Evolutionary conservation across 1,140 invertebrate species (phyloP).

Genomic region (Zaprionus capensis): DNA sequence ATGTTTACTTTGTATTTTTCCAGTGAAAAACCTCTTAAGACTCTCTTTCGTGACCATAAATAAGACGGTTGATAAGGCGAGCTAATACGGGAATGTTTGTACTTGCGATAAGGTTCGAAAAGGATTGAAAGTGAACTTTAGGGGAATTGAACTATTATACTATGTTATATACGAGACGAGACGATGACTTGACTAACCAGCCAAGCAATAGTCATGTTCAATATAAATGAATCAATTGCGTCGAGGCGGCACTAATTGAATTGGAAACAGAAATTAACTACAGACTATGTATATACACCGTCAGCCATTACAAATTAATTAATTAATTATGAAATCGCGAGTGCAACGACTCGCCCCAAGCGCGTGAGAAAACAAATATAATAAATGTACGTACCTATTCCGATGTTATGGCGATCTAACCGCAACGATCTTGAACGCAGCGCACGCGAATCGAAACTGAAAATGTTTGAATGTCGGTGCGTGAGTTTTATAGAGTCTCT

Average conservation of each 20-base stretch:
- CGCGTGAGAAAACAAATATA: slow-evolving; percentile 6
- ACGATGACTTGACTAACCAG: not conserved
- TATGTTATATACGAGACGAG: not conserved
- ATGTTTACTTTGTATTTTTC: slow-evolving; percentile 1
- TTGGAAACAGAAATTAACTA: slow-evolving; percentile 13
- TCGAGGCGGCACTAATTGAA: slow-evolving; percentile 2
- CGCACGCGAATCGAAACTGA: slow-evolving; percentile 65
- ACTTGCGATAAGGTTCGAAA: slow-evolving; percentile 20
- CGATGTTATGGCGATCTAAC: slow-evolving; percentile 12
- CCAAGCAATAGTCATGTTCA: slow-evolving; percentile 4
- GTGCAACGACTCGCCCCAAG: slow-evolving; percentile 27
- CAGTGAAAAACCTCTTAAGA: not conserved
- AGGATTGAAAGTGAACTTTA: slow-evolving; percentile 14
- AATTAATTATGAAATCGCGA: slow-evolving; percentile 22
- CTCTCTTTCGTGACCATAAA: slow-evolving; percentile 14
- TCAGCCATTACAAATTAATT: slow-evolving; percentile 27
- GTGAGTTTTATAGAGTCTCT: slow-evolving; percentile 63
- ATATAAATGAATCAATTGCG: not conserved
- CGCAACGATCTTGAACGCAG: slow-evolving; percentile 53
- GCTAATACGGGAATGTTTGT: slow-evolving; percentile 7
- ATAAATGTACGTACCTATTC: slow-evolving; percentile 18
- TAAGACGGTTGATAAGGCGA: slow-evolving; percentile 28
- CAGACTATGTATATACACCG: not conserved
- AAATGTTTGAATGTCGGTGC: slow-evolving; percentile 54
- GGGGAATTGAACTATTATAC: not conserved